Percentiles rank a stretch among this genome's conserved stretches.
phyloP scores from a whole-genome alignment of 2,888 invertebrate species.

The Iselma pallidipennis region DNA sequence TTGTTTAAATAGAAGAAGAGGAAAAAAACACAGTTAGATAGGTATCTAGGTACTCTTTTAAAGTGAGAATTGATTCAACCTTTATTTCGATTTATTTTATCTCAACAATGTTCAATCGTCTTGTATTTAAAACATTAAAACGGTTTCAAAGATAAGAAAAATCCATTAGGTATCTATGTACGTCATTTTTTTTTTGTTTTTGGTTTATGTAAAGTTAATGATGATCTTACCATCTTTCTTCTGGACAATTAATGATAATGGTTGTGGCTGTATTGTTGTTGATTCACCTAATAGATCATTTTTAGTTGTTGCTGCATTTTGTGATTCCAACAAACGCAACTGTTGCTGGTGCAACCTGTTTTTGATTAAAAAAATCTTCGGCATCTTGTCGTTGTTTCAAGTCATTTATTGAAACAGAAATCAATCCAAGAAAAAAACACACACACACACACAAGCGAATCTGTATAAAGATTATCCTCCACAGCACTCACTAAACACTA shows the following conservation, averaged over 20 bases:
- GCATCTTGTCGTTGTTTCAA: conserved; percentile 63
- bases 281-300: conserved; percentile 58
- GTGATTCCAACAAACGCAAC: conserved; percentile 78
- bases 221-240: conserved; percentile 53
- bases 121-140: conserved; percentile 4
- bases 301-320: conserved; percentile 72
- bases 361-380: conserved; percentile 92
- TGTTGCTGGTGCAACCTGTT: conserved; percentile 92
- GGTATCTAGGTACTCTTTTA: too few species aligned
- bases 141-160: conserved; percentile 13
- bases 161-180: conserved; percentile 9
- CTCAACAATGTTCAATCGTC: neutral
- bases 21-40: conserved; percentile 10
- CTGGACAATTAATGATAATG: conserved; percentile 64
- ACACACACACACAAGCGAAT: conserved; percentile 16
- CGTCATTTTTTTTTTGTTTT: conserved; percentile 8
- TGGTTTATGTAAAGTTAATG: too few species aligned
- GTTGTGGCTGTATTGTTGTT: conserved; percentile 50
- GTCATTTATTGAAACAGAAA: conserved; percentile 7
- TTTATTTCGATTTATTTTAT: conserved; percentile 10
- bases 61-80: conserved; percentile 4
- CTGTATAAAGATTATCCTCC: neutral
- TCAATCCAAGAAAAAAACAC: conserved; percentile 15
- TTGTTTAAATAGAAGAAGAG: too few species aligned
- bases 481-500: conserved; percentile 2